Evolutionary conservation across 2,797 vertebrate genomes (phyloP), one percentile per base, ranked within the genome.

Genomic region (Etheostoma nigrum): DNA sequence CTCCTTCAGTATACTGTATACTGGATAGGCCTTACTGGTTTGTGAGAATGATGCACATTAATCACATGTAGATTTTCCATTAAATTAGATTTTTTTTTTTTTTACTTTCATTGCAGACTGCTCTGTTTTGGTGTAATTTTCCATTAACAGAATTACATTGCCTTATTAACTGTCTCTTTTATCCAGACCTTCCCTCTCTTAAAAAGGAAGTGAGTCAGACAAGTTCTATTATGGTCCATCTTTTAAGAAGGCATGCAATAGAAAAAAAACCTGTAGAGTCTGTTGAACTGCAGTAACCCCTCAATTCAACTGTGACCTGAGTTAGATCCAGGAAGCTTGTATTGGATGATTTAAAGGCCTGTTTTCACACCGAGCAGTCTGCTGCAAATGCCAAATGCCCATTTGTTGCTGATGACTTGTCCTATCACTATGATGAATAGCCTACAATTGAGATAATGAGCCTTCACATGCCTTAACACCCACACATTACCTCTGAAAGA

Each of bases 241-340:
- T 64, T 72, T 61, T 72, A 84, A 76, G 67, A 67, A 68, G 79
- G 64, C 76, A 67, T 51, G 54, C 45, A 64, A 79, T 6, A 47
- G 49, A 67, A 82, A 68, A 84, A 57, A 47, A 44, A 67, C 54
- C 52, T 54, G 27, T 74, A 58, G 49, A 85, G 85, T 83, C 19
- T 5, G 40, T 51, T 82, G 91, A 92, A 88, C 90, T 86, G 3
- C 19, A 88, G 81, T 93, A 81, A 92, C 88, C 91, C 68, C 76
- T 76, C 51, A 72, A 83, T 79, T 72, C 69, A 62, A 68, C 47
- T 61, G 62, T 61, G 77, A 75, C 64, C 54, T 44, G 18, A 82
- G 52, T 57, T 19, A 60, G 62, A 82, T 62, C 45, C 83, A 67
- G 66, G 71, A 85, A 84, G 86, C 88, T 74, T 88, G 81, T 47